Base-by-base conservation (phyloP, 2,797 vertebrate species). In the Poecilia gillii region DNA sequence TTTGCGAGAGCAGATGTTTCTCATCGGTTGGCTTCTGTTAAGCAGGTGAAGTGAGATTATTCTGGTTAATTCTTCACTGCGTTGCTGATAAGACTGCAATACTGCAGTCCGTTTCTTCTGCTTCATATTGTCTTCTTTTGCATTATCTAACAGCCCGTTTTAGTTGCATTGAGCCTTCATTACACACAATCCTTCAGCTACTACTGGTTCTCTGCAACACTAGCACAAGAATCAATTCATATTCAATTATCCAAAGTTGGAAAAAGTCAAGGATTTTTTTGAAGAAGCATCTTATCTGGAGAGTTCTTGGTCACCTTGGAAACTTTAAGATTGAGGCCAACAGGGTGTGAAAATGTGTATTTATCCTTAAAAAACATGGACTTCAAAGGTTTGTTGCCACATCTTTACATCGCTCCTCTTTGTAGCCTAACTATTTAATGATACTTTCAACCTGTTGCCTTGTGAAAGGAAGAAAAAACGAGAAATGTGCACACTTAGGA, bases 21-120 rank as follows among this genome's bases (percentile, higher is more conserved):
- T 81, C 39, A 31, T 72, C 36, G 64, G 1, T 51, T 75, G 9
- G 46, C 57, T 33, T 33, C 64, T 53, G 59, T 66, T 28, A 43
- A 53, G 64, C 6, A 13, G 36, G 80, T 83, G 36, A 78, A 85
- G n/a, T 47, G 74, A 39, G 83, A 84, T 81, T 74, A 72, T 75
- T 74, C 74, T 3, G 62, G 78, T 90, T 86, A 87, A 88, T 83
- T 81, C 85, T 87, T 87, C 77, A 74, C 85, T 55, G 14, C 5
- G 4, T 78, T 43, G 31, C 31, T 75, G 85, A 90, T 89, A 87
- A 84, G 46, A 70, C 11, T 0, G 3, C 3, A 16, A 73, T 81
- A 78, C 74, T 55, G 11, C 62, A 4, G 16, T 41, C 43, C 3
- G 11, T 43, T 76, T 84, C 49, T 75, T 11, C 25, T 33, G 25